phyloP scores from a whole-genome alignment of 64 coral and sea anemone genomes.

The Montipora foliosa region DNA sequence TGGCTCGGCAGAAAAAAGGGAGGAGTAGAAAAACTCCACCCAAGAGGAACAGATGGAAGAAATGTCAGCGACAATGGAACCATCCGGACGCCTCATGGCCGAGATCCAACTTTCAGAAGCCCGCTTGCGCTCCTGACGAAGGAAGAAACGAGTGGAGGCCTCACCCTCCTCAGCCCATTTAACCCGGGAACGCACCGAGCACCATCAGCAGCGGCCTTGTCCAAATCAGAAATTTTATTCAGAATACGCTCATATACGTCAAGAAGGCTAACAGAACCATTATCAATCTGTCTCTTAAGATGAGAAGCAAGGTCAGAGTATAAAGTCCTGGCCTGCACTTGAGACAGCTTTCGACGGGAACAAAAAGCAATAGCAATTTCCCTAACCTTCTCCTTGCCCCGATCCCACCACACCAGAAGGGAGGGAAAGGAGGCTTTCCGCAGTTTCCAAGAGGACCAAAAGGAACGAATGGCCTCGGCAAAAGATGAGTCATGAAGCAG shows the following conservation, averaged over 20 bases:
- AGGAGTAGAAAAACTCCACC: background rate
- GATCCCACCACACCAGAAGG: background rate
- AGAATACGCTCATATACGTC: background rate
- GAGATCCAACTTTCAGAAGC: background rate
- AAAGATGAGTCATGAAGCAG: background rate
- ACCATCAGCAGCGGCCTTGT: background rate
- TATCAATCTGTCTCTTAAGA: background rate
- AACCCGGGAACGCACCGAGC: background rate
- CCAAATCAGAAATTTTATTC: background rate
- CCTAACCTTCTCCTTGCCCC: background rate
- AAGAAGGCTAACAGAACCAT: background rate
- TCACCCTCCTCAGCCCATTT: conserved; percentile 57
- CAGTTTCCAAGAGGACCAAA: background rate
- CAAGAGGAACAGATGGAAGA: background rate
- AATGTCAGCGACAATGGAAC: background rate
- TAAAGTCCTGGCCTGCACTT: background rate
- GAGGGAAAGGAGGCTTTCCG: background rate
- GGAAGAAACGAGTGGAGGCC: conserved; percentile 15
- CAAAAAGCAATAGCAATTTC: background rate
- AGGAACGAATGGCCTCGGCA: background rate
- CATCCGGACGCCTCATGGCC: background rate
- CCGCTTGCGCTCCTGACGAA: background rate
- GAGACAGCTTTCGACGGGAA: too few species aligned
- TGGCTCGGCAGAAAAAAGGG: background rate
- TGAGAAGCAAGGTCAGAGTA: background rate